phyloP scores from a whole-genome alignment of 2,888 invertebrate genomes.

The Apantesis nais region DNA sequence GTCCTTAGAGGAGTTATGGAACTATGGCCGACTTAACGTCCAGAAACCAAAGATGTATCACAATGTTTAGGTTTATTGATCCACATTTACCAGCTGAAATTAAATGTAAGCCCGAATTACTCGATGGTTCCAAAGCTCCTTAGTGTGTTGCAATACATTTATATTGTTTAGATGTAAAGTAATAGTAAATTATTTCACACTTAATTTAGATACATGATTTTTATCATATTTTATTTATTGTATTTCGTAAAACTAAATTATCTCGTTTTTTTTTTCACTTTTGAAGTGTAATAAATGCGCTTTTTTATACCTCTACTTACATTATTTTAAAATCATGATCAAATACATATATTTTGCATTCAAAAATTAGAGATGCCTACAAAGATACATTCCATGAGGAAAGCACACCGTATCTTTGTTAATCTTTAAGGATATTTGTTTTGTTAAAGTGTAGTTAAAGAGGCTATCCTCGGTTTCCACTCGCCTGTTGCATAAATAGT shows the following conservation, averaged over 20 bases:
- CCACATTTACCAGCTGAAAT: conserved; percentile 75
- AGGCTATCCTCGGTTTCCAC: conserved; percentile 83
- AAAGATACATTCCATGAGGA: conserved; percentile 78
- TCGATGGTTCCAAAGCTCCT: conserved; percentile 84
- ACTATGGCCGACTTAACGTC: conserved; percentile 68
- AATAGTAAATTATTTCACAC: conserved; percentile 85
- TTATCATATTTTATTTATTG: conserved; percentile 82
- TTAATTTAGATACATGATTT: conserved; percentile 80
- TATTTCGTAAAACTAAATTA: conserved; percentile 78
- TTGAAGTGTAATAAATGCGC: conserved; percentile 79
- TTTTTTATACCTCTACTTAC: conserved; percentile 83
- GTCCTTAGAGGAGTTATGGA: conserved; percentile 79
- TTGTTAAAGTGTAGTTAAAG: conserved; percentile 75
- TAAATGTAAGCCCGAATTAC: conserved; percentile 70
- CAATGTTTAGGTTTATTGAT: conserved; percentile 75
- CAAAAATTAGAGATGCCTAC: conserved; percentile 70
- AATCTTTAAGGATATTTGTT: conserved; percentile 73
- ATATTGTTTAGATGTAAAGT: conserved; percentile 82
- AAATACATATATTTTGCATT: conserved; percentile 78
- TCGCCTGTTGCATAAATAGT: conserved; percentile 75
- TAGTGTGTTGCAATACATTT: conserved; percentile 83
- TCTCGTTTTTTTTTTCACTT: conserved; percentile 76
- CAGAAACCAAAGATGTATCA: conserved; percentile 84
- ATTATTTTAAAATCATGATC: conserved; percentile 82
- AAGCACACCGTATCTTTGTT: conserved; percentile 77